Percentiles rank a stretch among this genome's conserved stretches.
These are phyloP conservation scores for Andrena bucephala DNA, from an alignment of 2,888 invertebrate genomes.

Conservation along the genomic window DNA sequence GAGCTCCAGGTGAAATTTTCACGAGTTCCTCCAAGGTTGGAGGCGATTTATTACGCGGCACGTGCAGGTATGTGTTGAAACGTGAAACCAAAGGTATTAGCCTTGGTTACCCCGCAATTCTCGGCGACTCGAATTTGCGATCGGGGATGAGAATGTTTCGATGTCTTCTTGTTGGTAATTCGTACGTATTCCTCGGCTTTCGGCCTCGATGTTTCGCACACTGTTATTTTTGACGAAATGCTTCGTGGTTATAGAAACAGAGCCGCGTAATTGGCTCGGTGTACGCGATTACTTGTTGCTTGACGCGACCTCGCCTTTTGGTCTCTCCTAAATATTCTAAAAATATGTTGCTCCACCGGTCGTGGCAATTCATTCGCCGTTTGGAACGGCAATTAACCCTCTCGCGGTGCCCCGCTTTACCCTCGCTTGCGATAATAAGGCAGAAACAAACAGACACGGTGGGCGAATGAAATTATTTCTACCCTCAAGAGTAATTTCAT, in stretches of 20 bases:
- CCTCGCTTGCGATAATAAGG: conserved; percentile 9
- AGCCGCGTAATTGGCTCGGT: conserved; percentile 23
- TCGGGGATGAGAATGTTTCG: neutral
- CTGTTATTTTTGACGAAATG: neutral
- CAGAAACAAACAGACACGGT: neutral
- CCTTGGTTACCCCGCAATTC: too few species aligned
- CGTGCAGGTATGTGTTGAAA: neutral
- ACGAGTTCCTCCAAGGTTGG: neutral
- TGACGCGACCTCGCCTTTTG: conserved; percentile 32
- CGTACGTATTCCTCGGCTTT: neutral
- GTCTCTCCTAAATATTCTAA: conserved; percentile 31
- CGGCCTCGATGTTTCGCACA: neutral
- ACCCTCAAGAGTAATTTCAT: conserved; percentile 9
- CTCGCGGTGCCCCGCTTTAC: neutral
- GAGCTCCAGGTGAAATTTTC: conserved; percentile 3
- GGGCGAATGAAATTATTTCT: neutral
- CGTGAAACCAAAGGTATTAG: too few species aligned
- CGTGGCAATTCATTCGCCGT: neutral
- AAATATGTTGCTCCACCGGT: conserved; percentile 2
- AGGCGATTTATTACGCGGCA: too few species aligned
- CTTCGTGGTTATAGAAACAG: neutral
- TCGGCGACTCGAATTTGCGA: neutral
- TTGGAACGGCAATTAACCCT: conserved; percentile 26
- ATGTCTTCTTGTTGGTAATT: neutral
- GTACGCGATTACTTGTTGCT: conserved; percentile 58